A percentile compares a stretch with the other conserved stretches of the same genome.
Conservation (phyloP, 2,797 vertebrate genomes). For the Scyliorhinus canicula region DNA sequence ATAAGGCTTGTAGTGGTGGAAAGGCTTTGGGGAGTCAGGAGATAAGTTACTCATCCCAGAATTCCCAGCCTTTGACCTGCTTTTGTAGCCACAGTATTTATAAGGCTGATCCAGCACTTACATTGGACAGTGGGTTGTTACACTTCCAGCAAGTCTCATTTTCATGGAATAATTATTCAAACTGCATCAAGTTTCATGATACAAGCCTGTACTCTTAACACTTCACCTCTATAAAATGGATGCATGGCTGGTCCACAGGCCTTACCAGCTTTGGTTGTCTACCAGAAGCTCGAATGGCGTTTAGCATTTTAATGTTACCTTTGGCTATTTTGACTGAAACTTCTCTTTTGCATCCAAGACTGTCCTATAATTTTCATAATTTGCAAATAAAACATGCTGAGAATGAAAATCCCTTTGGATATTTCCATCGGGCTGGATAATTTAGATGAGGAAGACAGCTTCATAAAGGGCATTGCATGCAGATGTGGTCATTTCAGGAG, state of each 20-base stretch:
- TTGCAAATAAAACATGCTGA: not conserved
- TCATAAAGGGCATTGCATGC: not conserved
- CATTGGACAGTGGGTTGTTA: not conserved
- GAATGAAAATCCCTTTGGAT: not conserved
- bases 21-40: too few species aligned
- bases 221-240: not conserved
- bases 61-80: too few species aligned
- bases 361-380: not conserved
- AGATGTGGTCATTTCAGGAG: not conserved
- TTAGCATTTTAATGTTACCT: not conserved
- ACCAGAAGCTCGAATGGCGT: not conserved
- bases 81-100: too few species aligned
- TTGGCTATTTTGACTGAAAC: not conserved
- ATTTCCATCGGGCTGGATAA: not conserved
- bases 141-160: not conserved
- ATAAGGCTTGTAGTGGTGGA: too few species aligned
- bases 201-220: too few species aligned
- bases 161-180: not conserved
- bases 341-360: not conserved
- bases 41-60: too few species aligned
- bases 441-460: not conserved
- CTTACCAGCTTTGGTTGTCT: not conserved
- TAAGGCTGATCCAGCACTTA: not conserved
- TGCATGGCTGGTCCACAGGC: not conserved
- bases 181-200: not conserved